Evolutionary conservation across 2,113 vertebrate genomes (phyloP), one percentile per base, ranked within the genome.

Genomic region (Syngnathus typhle): DNA sequence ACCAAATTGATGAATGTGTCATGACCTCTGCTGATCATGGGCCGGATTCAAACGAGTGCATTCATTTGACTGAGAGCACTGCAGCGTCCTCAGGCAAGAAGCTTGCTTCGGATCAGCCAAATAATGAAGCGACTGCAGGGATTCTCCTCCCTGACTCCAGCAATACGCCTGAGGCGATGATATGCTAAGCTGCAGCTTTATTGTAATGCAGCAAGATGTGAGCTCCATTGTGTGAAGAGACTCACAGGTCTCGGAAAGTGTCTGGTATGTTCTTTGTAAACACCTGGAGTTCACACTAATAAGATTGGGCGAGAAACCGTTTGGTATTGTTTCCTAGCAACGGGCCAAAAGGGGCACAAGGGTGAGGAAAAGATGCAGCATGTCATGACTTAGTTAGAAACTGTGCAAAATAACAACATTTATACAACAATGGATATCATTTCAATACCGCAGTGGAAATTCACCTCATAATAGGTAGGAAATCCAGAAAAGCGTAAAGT

Each of bases 181-280:
- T 72, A 69, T 65, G 74, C 73, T 77, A 54, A 72, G 73, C 74
- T 65, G 68, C 44, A 79, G 75, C 78, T 82, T 84, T 82, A 85
- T 86, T 84, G 67, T 84, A 75, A 75, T 81, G 75, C 81, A 60
- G 70, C 12, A 38, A 61, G 75, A 49, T 49, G 78, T 82, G 80
- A 75, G 64, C 64, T 73, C 55, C 78, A 36, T 41, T 60, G 63
- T 80, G 60, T 71, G 71, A 74, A 70, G 66, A 71, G 41, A 49
- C 73, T 70, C 38, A 16, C 59, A 15, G 52, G 54, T 36, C n/a
- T 39, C 32, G 43, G 15, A 58, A 69, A 49, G 60, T 64, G 66
- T 27, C 62, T 79, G 68, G 68, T 21, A 16, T 71, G 69, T 47
- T 16, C 5, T 56, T 75, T 0, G 9, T 56, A 62, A 55, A 55